Evolutionary conservation across 1,140 invertebrate species (phyloP).

Genomic region (Drosophila trapezifrons): DNA sequence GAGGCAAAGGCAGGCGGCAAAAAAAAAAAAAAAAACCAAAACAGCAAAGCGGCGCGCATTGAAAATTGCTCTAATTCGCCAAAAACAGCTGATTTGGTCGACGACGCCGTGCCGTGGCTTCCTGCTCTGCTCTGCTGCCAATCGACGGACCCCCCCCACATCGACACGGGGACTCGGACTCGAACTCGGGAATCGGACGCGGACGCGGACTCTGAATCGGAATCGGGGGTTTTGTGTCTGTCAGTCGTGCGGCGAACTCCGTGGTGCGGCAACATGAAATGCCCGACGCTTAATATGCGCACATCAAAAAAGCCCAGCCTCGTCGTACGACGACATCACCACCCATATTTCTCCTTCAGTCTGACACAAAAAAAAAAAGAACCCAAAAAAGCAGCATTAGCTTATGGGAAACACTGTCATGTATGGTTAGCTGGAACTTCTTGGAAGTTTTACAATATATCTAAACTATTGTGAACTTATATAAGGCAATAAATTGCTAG

Average conservation of each 20-base stretch:
- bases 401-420: neutral
- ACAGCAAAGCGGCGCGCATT: constrained; percentile 63
- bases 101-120: constrained; percentile 37
- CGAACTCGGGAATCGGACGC: constrained; percentile 29
- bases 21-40: constrained; percentile 8
- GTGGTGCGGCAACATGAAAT: constrained; percentile 77
- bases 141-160: constrained; percentile 55
- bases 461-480: neutral
- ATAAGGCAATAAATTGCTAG: no score
- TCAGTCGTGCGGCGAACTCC: constrained; percentile 73
- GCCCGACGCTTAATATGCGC: constrained; percentile 73
- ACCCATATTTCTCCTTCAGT: neutral
- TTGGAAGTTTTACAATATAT: neutral
- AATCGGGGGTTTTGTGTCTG: constrained; percentile 52
- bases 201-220: constrained; percentile 29
- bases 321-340: neutral
- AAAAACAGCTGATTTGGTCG: constrained; percentile 79
- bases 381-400: constrained; percentile 6
- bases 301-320: constrained; percentile 51
- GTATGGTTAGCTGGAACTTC: no score
- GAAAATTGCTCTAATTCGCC: constrained; percentile 81
- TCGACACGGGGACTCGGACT: constrained; percentile 41
- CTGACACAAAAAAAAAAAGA: no score
- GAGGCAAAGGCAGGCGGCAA: neutral
- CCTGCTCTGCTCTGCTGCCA: constrained; percentile 52